Conservation (phyloP, 2,888 invertebrate species). For the Dolichomitus sp. region DNA sequence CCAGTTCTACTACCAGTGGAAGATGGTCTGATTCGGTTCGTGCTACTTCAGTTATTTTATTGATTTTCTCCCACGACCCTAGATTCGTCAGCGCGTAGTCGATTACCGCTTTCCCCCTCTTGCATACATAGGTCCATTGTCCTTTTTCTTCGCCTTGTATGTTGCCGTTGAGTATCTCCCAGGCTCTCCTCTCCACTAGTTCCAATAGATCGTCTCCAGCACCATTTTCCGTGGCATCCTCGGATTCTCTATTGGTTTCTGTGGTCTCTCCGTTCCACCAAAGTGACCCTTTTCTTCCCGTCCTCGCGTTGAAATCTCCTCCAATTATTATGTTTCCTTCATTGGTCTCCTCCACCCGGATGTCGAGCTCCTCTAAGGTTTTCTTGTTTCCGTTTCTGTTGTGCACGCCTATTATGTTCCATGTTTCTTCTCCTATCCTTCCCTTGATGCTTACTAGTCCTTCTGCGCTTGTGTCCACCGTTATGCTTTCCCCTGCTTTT, state of each 20-base stretch:
- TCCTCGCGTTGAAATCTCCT: too few species aligned
- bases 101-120: not conserved
- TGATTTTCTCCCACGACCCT: not conserved
- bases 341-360: not conserved
- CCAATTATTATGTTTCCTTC: conserved; percentile 12
- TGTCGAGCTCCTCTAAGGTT: conserved; percentile 3
- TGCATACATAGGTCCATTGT: not conserved
- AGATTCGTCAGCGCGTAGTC: not conserved
- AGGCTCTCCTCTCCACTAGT: conserved; percentile 5
- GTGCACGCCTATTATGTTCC: conserved; percentile 8
- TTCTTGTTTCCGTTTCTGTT: conserved; percentile 16
- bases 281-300: too few species aligned
- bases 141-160: conserved; percentile 20
- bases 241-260: not conserved
- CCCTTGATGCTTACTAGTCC: not conserved
- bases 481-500: not conserved
- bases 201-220: not conserved
- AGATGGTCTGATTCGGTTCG: too few species aligned
- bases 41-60: not conserved
- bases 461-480: not conserved
- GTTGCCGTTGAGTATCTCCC: conserved; percentile 8
- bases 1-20: conserved; percentile 11
- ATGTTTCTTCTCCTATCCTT: conserved; percentile 11
- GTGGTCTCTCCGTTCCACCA: not conserved
- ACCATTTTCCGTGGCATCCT: conserved; percentile 5